phyloP scores from a whole-genome alignment of 2,888 invertebrate species.

The Microctonus aethiopoides region DNA sequence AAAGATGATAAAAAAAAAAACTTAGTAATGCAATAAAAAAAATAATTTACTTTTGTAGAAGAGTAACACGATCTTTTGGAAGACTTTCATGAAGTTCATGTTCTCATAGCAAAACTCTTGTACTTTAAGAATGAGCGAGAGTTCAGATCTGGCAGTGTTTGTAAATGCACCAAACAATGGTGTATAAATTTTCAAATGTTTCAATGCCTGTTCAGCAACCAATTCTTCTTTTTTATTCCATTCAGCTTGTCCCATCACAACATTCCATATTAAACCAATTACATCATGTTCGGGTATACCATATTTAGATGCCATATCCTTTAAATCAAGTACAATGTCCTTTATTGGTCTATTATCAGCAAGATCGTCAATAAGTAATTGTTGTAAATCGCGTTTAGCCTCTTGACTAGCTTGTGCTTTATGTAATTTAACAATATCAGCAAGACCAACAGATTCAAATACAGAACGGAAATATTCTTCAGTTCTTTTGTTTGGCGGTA shows the following conservation, averaged over 20 bases:
- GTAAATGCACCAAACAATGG: slow-evolving; percentile 89
- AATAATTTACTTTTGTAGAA: slow-evolving; percentile 87
- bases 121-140: slow-evolving; percentile 89
- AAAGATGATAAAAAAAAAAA: neutral
- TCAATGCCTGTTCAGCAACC: slow-evolving; percentile 93
- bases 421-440: slow-evolving; percentile 83
- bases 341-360: slow-evolving; percentile 87
- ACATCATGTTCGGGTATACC: slow-evolving; percentile 92
- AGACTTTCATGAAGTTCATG: slow-evolving; percentile 99
- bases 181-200: slow-evolving; percentile 88
- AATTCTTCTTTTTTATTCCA: slow-evolving; percentile 99
- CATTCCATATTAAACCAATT: slow-evolving; percentile 89
- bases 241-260: slow-evolving; percentile 94
- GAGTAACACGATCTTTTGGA: slow-evolving; percentile 95
- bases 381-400: slow-evolving; percentile 82
- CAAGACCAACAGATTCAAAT: slow-evolving; percentile 84
- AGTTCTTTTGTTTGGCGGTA: slow-evolving; percentile 93
- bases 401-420: slow-evolving; percentile 87
- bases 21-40: slow-evolving; percentile 6
- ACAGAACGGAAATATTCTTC: slow-evolving; percentile 86
- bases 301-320: slow-evolving; percentile 86
- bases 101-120: slow-evolving; percentile 99
- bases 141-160: slow-evolving; percentile 86
- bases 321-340: slow-evolving; percentile 86
- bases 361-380: slow-evolving; percentile 83